These are phyloP conservation scores for Acanthopagrus latus DNA, from an alignment of 2,797 vertebrate species.

Conservation along the genomic window DNA sequence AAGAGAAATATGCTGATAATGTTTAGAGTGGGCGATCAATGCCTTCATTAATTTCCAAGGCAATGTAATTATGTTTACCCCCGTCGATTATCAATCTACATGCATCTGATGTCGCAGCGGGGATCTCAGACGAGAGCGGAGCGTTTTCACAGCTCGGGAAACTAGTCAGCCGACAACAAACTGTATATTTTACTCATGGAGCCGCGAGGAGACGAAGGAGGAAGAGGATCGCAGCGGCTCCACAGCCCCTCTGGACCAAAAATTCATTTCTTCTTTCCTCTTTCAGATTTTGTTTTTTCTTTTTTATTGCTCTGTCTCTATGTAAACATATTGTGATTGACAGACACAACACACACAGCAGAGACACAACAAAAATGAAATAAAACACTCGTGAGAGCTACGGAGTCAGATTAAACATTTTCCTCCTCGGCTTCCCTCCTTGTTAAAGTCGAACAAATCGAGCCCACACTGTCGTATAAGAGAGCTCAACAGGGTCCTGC, in stretches of 20 bases:
- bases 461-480: neutral
- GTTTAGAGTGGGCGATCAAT: constrained; percentile 72
- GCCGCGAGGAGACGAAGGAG: constrained; percentile 32
- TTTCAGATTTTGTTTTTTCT: neutral
- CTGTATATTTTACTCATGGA: constrained; percentile 47
- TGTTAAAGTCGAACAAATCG: constrained; percentile 8
- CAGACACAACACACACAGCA: constrained; percentile 13
- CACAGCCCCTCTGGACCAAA: constrained; percentile 7
- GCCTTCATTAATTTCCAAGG: constrained; percentile 72
- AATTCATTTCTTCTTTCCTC: constrained; percentile 4
- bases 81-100: constrained; percentile 70
- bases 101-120: constrained; percentile 51
- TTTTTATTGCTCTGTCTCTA: neutral
- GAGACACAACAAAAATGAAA: neutral
- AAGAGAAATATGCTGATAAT: constrained; percentile 70
- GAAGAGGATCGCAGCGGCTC: constrained; percentile 19
- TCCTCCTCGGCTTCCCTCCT: neutral
- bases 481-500: neutral
- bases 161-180: constrained; percentile 27
- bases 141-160: constrained; percentile 46
- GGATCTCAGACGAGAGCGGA: constrained; percentile 30
- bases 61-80: constrained; percentile 71
- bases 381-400: neutral
- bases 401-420: constrained; percentile 6
- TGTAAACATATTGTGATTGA: constrained; percentile 20